Conservation (phyloP, 30 jellyfish, hydroid and myxozoan species). For the Calvadosia cruxmelitensis region DNA sequence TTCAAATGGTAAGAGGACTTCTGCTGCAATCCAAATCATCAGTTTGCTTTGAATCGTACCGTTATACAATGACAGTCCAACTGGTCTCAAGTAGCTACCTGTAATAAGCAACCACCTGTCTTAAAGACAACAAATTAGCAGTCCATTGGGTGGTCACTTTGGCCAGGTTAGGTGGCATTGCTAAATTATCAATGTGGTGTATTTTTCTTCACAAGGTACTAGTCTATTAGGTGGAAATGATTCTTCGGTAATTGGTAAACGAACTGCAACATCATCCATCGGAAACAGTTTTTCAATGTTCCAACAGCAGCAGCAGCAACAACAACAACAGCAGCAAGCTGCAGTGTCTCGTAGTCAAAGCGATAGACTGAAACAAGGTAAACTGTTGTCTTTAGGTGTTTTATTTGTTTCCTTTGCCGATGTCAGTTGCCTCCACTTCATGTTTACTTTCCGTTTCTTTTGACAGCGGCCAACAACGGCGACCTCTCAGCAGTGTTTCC, state of each 20-base stretch:
- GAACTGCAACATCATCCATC: neutral
- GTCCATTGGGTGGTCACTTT: too few species aligned
- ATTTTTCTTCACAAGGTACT: too few species aligned
- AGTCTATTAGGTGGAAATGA: neutral
- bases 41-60: too few species aligned
- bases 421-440: too few species aligned
- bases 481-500: conserved; percentile 92
- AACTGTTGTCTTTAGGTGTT: neutral
- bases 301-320: conserved; percentile 41
- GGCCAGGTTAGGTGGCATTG: too few species aligned
- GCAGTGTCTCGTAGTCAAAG: conserved; percentile 52
- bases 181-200: too few species aligned
- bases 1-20: neutral
- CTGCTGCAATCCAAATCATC: too few species aligned
- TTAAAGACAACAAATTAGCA: too few species aligned
- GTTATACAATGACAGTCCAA: too few species aligned
- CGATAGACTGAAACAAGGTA: conserved; percentile 79
- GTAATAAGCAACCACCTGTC: too few species aligned
- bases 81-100: too few species aligned
- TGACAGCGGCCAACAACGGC: conserved; percentile 48
- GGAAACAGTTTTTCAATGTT: conserved; percentile 35
- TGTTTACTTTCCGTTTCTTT: neutral
- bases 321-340: conserved; percentile 46
- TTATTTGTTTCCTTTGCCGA: too few species aligned
- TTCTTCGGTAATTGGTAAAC: neutral